A percentile compares a stretch with the other conserved stretches of the same genome.
These are phyloP conservation scores for Falco rusticolus DNA, from an alignment of 2,797 vertebrate genomes.

Conservation along the genomic window DNA sequence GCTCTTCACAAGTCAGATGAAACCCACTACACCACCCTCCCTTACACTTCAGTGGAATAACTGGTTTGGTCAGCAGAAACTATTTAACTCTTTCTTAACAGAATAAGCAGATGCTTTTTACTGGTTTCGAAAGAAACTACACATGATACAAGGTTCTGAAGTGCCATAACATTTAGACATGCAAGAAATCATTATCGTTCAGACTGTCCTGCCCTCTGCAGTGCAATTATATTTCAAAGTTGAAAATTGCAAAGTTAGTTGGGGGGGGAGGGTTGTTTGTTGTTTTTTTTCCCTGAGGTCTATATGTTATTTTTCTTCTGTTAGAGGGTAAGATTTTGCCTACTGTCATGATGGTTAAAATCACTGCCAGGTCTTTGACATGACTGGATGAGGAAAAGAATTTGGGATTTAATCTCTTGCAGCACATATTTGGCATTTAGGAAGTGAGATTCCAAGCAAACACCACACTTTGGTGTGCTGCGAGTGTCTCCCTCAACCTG, in stretches of 20 bases:
- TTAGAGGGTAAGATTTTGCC: background rate
- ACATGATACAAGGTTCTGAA: background rate
- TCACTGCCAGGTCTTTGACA: background rate
- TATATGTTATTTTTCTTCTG: background rate
- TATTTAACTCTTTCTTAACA: background rate
- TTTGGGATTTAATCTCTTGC: background rate
- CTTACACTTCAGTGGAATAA: background rate
- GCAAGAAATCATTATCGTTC: background rate
- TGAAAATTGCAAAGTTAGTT: background rate
- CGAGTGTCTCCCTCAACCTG: background rate
- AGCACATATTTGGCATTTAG: background rate
- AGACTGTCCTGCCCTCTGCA: background rate
- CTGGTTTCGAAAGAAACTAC: background rate
- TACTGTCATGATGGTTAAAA: background rate
- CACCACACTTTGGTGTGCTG: background rate
- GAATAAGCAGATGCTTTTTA: background rate
- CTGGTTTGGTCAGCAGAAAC: background rate
- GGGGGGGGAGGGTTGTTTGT: background rate
- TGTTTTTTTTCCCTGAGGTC: background rate
- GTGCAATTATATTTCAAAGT: background rate
- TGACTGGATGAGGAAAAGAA: background rate
- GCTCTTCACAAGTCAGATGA: background rate
- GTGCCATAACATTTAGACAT: rapidly evolving
- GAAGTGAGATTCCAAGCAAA: background rate
- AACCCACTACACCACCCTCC: background rate